Conservation (phyloP, 1,140 invertebrate genomes). For the Drosophila serrata region DNA sequence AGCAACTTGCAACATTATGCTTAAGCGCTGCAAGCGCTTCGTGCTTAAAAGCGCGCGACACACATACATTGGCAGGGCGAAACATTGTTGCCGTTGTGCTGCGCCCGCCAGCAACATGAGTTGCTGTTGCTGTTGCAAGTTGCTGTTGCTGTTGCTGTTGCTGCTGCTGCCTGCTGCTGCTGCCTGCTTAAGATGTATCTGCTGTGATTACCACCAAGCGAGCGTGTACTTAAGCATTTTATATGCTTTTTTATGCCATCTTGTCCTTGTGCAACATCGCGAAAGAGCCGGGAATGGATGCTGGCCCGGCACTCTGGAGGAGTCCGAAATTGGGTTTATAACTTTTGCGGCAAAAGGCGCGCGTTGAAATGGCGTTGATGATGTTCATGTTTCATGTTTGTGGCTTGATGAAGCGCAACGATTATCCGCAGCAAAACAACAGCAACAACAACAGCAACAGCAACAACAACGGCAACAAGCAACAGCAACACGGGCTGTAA, state of each 20-base stretch:
- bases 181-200: conserved; percentile 79
- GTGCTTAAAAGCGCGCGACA: conserved; percentile 65
- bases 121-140: conserved; percentile 41
- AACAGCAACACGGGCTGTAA: conserved; percentile 42
- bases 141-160: conserved; percentile 21
- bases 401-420: conserved; percentile 80
- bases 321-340: conserved; percentile 75
- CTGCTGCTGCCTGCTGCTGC: no score
- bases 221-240: conserved; percentile 84
- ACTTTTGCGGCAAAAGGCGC: conserved; percentile 63
- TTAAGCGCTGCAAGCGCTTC: conserved; percentile 60
- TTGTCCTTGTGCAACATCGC: conserved; percentile 66
- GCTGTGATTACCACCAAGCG: conserved; percentile 76
- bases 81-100: conserved; percentile 62
- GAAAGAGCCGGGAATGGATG: neutral
- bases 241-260: conserved; percentile 78
- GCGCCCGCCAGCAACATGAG: conserved; percentile 59
- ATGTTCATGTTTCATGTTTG: conserved; percentile 83
- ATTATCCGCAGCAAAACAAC: conserved; percentile 67
- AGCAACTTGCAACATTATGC: conserved; percentile 30
- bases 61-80: conserved; percentile 43
- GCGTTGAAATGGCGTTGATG: conserved; percentile 82
- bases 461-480: no score
- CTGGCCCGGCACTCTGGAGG: neutral
- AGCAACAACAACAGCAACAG: conserved; percentile 35